Base-by-base conservation (phyloP, 2,888 invertebrate species). In the Meliscaeva auricollis region DNA sequence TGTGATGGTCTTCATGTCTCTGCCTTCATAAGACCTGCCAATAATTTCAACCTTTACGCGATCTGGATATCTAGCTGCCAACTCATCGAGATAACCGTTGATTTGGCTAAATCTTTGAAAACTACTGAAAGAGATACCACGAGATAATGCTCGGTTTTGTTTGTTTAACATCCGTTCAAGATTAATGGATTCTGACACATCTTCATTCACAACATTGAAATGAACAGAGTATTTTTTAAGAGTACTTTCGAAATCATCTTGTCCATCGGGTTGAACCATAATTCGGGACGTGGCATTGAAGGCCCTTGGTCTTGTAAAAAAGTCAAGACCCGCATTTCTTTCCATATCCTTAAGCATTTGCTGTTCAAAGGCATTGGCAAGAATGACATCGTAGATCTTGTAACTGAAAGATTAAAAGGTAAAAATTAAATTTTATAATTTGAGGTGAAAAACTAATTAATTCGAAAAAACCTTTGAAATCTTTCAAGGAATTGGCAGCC, bases 1-100 rank as follows among this genome's bases (percentile, higher is more conserved):
- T 90, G 94, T 95, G 11, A 95, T 91, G 52, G 94, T 93, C 73
- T 94, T 94, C 60, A 96, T 90, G 4, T 92, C 89, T 3, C 95
- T 93, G 0, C 93, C 93, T 90, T 96, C 94, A 83, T 91, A 94
- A 3, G 95, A 94, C 48, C 90, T 90, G 1, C 96, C 96, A 32
- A 94, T 93, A 22, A 91, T 92, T 50, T 94, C 91, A 1, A 95
- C 89, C 0, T 91, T 93, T 0, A 94, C 94, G 2, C 94, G 89
- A 20, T 93, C 89, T 0, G 94, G 94, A 88, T 94, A 93, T 26
- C 89, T 88, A 0, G 87, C 88, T 0, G 93, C 93, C 74, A 95
- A 88, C 11, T 90, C 88, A 54, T 93, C 91, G 87, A 94, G 87
- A 87, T 94, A 94, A 0, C 89, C 91, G 87, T 94, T 92, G 58